phyloP scores from a whole-genome alignment of 2,888 invertebrate species.

The Ditylenchus weischeri region DNA sequence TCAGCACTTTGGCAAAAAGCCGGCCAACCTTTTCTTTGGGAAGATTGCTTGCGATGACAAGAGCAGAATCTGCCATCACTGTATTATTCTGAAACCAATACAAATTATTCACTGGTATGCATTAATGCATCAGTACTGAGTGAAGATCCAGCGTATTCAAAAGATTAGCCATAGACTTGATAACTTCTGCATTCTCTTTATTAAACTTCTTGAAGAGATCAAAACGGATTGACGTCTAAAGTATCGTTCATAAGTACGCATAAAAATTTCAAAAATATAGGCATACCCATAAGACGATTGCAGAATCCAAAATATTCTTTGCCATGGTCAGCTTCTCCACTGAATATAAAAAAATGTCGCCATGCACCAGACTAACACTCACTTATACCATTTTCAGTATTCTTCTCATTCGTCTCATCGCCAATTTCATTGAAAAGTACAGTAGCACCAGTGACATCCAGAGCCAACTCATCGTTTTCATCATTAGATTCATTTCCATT shows the following conservation, averaged over 20 bases:
- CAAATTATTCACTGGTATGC: background rate
- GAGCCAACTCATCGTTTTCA: conserved; percentile 8
- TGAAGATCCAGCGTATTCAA: conserved; percentile 14
- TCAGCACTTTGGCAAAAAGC: conserved; percentile 8
- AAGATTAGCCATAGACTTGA: conserved; percentile 19
- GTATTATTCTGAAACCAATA: conserved; percentile 13
- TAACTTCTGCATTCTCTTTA: conserved; percentile 14
- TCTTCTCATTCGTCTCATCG: background rate
- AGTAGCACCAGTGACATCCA: conserved; percentile 19
- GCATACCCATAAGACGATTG: conserved; percentile 26
- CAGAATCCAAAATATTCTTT: conserved; percentile 24
- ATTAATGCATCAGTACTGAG: conserved; percentile 7
- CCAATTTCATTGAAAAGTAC: conserved; percentile 4
- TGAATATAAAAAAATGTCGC: background rate
- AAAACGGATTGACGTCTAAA: conserved; percentile 21
- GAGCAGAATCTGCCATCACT: conserved; percentile 22
- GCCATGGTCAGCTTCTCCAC: conserved; percentile 15
- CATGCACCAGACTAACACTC: too few species aligned
- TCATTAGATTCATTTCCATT: conserved; percentile 11
- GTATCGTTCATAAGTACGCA: conserved; percentile 24
- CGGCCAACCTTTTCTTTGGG: conserved; percentile 23
- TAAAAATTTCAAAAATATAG: conserved; percentile 18
- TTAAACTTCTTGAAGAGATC: conserved; percentile 17
- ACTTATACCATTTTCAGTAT: too few species aligned
- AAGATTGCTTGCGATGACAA: conserved; percentile 27